phyloP scores from a whole-genome alignment of 2,888 invertebrate species.

The Theodoxus fluviatilis region DNA sequence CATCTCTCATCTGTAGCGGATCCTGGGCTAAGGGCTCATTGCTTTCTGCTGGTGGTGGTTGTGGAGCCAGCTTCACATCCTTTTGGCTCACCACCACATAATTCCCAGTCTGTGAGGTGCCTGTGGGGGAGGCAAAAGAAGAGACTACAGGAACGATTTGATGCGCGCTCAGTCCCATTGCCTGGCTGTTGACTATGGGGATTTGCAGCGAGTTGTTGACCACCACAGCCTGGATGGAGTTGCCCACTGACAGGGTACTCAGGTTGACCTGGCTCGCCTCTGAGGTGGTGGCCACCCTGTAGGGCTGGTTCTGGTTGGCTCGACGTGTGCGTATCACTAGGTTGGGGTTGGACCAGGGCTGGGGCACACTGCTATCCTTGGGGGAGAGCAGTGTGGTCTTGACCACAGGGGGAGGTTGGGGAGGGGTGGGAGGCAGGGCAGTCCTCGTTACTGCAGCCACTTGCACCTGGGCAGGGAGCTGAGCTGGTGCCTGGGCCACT shows the following conservation, averaged over 20 bases:
- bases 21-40: too few relatives aligned
- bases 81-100: too few relatives aligned
- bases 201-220: constrained; percentile 29
- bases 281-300: too few relatives aligned
- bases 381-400: constrained; percentile 22
- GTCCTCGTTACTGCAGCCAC: neutral
- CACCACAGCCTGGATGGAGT: constrained; percentile 29
- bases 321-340: constrained; percentile 63
- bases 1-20: too few relatives aligned
- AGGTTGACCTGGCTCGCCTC: too few relatives aligned
- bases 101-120: too few relatives aligned
- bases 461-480: neutral
- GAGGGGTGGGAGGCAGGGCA: constrained; percentile 26
- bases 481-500: constrained; percentile 19
- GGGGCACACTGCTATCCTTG: constrained; percentile 37
- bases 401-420: constrained; percentile 25
- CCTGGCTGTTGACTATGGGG: constrained; percentile 24
- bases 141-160: constrained; percentile 30
- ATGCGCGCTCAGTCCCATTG: constrained; percentile 26
- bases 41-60: too few relatives aligned
- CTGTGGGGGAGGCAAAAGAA: too few relatives aligned
- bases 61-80: too few relatives aligned
- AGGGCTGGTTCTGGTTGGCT: constrained; percentile 46
- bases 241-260: too few relatives aligned
- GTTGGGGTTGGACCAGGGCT: constrained; percentile 65